Base-by-base conservation (phyloP, 1,140 invertebrate genomes). In the Hestina assimilis region DNA sequence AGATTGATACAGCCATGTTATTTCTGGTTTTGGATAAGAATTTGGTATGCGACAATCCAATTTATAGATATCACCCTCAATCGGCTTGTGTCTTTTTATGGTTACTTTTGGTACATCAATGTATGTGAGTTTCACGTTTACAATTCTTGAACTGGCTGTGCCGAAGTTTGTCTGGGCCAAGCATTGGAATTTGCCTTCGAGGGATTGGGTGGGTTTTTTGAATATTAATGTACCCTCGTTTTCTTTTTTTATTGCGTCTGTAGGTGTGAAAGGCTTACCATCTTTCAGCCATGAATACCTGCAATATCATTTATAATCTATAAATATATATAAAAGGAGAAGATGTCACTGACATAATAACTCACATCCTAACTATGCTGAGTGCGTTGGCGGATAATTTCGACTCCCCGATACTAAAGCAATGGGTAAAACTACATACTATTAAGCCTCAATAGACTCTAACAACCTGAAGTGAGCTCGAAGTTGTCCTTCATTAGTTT, bases 21-120 rank as follows among this genome's bases (percentile, higher is more conserved):
- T 79, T 11, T 61, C 61, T 0, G 83, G 81, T 55, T 78, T 77
- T 0, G 83, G 83, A 29, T 87, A 81, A 0, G 67, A 59, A 1
- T 78, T 60, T 0, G 78, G 72, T 0, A 72, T 66, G 0, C 43
- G 15, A 17, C 83, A 87, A 5, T 75, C 69, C 20, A 87, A 24
- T 42, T 76, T 64, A 46, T 66, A 77, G 1, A 75, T 71, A 21
- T 63, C 67, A 1, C 79, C 82, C 42, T 75, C 70, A 0, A 73
- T 55, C 9, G 80, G 79, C 0, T 56, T 74, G 6, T 77, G 61
- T 7, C 64, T 70, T 26, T 75, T 43, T 0, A 56, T 4, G 1
- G 19, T 42, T 4, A 64, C 28, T 50, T 67, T 46, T 3, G 67
- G 67, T 3, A 6, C 8, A 4, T 71, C 65, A 1, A 84, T 54